These are phyloP conservation scores for Siniperca undulata DNA, from an alignment of 2,797 vertebrate genomes.

Conservation along the genomic window DNA sequence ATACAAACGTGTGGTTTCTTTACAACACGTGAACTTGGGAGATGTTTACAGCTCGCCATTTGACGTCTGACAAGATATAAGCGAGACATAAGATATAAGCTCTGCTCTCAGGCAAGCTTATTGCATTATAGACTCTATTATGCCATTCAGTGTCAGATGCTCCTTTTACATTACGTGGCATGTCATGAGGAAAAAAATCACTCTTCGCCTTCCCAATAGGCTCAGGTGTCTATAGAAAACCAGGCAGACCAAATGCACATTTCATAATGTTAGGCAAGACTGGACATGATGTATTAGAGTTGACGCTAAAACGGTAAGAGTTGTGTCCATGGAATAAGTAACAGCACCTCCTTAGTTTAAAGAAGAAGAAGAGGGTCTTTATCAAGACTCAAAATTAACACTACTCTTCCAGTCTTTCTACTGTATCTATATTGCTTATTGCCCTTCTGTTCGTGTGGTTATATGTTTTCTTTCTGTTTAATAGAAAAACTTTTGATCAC, in stretches of 20 bases:
- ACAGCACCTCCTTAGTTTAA: not conserved
- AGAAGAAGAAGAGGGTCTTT: not conserved
- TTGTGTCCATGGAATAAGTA: not conserved
- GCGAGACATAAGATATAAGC: not conserved
- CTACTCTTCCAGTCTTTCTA: too few relatives aligned
- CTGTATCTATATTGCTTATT: not conserved
- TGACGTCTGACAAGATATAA: constrained; percentile 8
- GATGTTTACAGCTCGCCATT: constrained; percentile 3
- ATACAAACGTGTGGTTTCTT: not conserved
- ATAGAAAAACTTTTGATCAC: not conserved
- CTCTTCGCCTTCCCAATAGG: not conserved
- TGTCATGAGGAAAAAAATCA: constrained; percentile 6
- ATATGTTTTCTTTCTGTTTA: not conserved
- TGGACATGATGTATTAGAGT: not conserved
- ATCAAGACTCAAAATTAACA: not conserved
- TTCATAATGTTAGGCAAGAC: not conserved
- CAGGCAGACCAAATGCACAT: not conserved
- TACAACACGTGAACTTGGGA: not conserved
- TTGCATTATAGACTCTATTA: not conserved
- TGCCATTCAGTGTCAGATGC: not conserved
- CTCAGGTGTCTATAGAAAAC: not conserved
- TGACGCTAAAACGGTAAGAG: not conserved
- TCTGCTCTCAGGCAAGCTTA: not conserved
- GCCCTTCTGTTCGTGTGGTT: not conserved
- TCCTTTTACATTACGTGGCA: not conserved